Evolutionary conservation across 1,140 invertebrate genomes (phyloP), one percentile per base, ranked within the genome.

Genomic region (Drosophila oshimai): DNA sequence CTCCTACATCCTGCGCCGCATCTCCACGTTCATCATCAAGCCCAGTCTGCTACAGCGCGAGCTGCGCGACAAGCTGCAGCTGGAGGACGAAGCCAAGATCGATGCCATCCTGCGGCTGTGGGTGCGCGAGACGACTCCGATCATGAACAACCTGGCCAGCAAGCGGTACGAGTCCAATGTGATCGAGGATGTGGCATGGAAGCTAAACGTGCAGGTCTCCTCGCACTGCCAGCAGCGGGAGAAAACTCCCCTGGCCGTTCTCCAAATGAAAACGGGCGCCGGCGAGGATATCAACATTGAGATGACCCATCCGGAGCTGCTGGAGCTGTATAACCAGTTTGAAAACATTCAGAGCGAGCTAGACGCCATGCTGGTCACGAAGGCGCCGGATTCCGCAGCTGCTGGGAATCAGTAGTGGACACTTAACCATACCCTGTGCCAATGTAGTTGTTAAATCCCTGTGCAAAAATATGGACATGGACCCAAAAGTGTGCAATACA

Each of bases 11-110:
- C 61, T 91, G 37, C 76, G 88, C 7, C 87, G 90, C 37, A 90
- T 90, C 6, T 90, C 90, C 4, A 91, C 90, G 24, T 91, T 91
- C 22, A 86, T 91, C 6, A 91, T 91, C 17, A 91, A 91, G 47
- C 90, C 90, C 2, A 90, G 90, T 7, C 47, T 74, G 10, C 26
- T 91, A 33, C 90, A 91, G 34, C 69, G 73, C 0, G 90, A 91
- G 36, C 61, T 91, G 47, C 76, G 90, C 18, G 90, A 91, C 1
- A 91, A 91, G 44, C 57, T 91, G 0, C 79, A 91, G 47, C 49
- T 91, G 41, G 72, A 90, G 29, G 89, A 90, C 31, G 90, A 91
- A 47, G 89, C 90, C 3, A 91, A 91, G 73, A 88, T 91, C 50
- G 90, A 91, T 89, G 90, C 90, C 7, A 91, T 91, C 4, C 37